Evolutionary conservation across 2,888 invertebrate species (phyloP).

Genomic region (Erebia aethiops): DNA sequence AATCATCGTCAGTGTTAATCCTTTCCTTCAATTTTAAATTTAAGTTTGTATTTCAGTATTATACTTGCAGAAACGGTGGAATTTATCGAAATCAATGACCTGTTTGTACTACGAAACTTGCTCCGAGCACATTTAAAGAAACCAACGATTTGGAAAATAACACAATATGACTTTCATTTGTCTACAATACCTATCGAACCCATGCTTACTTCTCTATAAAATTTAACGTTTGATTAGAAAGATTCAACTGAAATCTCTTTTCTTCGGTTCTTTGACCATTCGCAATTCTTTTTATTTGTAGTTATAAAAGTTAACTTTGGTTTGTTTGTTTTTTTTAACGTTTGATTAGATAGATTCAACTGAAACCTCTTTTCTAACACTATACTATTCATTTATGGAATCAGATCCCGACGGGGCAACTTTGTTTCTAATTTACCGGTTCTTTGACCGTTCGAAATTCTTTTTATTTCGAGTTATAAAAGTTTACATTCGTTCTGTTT

Average conservation of each 20-base stretch:
- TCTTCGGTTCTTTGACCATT: not conserved
- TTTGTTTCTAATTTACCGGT: not conserved
- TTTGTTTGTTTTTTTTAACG: conserved; percentile 25
- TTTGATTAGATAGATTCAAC: not conserved
- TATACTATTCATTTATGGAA: not conserved
- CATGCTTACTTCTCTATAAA: too few species aligned
- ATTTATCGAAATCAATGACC: too few species aligned
- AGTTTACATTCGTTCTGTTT: conserved; percentile 20
- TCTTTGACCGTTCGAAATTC: not conserved
- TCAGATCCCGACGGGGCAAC: not conserved
- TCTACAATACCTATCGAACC: too few species aligned
- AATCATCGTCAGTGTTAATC: too few species aligned
- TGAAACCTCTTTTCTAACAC: not conserved
- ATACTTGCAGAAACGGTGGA: too few species aligned
- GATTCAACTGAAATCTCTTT: not conserved
- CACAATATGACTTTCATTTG: too few species aligned
- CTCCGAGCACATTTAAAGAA: too few species aligned
- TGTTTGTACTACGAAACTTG: too few species aligned
- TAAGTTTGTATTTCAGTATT: too few species aligned
- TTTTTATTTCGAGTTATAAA: conserved; percentile 16
- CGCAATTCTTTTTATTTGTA: not conserved
- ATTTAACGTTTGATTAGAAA: not conserved
- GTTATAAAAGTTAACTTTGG: conserved; percentile 17
- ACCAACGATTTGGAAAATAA: too few species aligned
- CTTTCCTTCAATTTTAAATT: too few species aligned